Evolutionary conservation across 2,113 vertebrate species (phyloP).

Genomic region (Excalfactoria chinensis): DNA sequence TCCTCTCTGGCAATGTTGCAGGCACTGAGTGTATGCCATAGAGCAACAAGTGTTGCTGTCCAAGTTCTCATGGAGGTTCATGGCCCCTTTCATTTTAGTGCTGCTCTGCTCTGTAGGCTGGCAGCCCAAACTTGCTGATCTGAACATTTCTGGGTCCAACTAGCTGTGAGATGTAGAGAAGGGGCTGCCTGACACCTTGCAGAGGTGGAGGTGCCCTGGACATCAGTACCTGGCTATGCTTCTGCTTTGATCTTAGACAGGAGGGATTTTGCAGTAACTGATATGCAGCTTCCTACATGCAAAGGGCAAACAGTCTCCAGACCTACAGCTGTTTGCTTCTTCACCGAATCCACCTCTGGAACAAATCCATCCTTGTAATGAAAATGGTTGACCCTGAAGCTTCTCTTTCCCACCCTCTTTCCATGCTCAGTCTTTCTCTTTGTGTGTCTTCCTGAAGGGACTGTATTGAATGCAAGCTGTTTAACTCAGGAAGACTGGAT

Average conservation of each 20-base stretch:
- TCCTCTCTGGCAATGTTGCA: neutral
- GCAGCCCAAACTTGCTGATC: neutral
- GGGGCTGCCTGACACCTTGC: neutral
- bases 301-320: neutral
- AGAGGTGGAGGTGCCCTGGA: accelerated
- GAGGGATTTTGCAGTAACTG: neutral
- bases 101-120: neutral
- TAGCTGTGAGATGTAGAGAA: neutral
- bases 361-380: neutral
- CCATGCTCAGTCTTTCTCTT: neutral
- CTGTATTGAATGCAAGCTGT: constrained; percentile 93
- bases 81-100: neutral
- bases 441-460: constrained; percentile 80
- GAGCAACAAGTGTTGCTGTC: neutral
- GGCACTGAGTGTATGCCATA: neutral
- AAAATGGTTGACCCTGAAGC: neutral
- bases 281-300: accelerated
- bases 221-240: neutral
- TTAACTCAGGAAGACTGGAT: constrained; percentile 87
- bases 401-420: neutral
- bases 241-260: neutral
- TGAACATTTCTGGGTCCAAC: neutral
- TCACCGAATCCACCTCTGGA: neutral
- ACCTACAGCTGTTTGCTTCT: neutral
- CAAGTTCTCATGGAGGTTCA: neutral